Percentiles rank a stretch among this genome's conserved stretches.
phyloP scores from a whole-genome alignment of 2,113 vertebrate species.

The Leucoraja erinaceus region DNA sequence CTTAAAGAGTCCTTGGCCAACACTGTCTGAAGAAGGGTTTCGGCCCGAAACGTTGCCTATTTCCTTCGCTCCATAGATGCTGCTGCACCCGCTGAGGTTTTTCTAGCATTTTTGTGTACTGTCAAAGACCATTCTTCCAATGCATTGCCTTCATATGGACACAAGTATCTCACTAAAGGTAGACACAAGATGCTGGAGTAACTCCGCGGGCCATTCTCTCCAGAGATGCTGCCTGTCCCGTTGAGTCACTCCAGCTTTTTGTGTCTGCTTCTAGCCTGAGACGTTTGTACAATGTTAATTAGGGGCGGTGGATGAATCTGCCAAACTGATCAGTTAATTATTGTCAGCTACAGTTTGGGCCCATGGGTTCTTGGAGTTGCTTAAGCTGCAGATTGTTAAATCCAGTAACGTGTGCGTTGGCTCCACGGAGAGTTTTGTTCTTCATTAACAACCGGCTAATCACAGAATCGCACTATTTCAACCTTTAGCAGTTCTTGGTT shows the following conservation, averaged over 20 bases:
- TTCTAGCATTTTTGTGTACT: no score
- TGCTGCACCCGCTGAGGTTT: no score
- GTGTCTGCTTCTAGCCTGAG: neutral
- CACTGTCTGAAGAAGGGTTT: no score
- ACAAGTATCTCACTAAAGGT: no score
- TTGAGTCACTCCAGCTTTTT: no score
- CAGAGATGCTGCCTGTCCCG: no score
- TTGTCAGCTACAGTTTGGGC: neutral
- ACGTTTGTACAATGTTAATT: neutral
- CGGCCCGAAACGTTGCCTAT: no score
- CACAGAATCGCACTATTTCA: neutral
- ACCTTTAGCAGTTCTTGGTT: neutral
- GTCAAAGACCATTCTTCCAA: no score
- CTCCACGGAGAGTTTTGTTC: neutral
- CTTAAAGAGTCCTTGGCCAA: neutral
- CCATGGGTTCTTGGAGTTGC: neutral
- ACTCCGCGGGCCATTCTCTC: no score
- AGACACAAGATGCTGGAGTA: no score
- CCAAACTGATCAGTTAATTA: conserved; percentile 19
- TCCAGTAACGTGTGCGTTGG: neutral
- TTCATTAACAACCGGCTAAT: neutral
- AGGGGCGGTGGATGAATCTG: neutral
- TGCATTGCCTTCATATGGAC: no score
- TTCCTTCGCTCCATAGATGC: no score
- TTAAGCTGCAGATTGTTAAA: neutral